These are phyloP conservation scores for Drosophila ercepeae DNA, from an alignment of 1,140 invertebrate species.

Conservation along the genomic window DNA sequence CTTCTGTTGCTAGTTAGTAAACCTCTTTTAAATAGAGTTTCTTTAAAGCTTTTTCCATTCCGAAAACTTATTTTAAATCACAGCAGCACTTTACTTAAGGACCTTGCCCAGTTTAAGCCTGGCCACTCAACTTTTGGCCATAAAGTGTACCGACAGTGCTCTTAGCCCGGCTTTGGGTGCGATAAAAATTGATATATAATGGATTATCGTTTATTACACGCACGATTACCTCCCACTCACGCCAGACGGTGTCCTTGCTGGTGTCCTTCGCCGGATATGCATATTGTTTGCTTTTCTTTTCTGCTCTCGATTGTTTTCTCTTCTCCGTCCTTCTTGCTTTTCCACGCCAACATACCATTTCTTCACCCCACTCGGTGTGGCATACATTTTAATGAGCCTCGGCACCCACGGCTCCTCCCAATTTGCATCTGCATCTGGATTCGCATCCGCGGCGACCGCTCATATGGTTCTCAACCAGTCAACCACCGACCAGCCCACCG, in stretches of 20 bases:
- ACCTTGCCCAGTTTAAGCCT: slow-evolving; percentile 21
- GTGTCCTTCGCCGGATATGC: slow-evolving; percentile 31
- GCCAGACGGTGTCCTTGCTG: slow-evolving; percentile 30
- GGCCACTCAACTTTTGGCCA: slow-evolving; percentile 32
- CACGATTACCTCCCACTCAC: slow-evolving; percentile 37
- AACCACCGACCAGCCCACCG: slow-evolving; percentile 9
- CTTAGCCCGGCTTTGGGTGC: slow-evolving; percentile 47
- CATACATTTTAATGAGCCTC: slow-evolving; percentile 59
- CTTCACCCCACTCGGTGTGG: slow-evolving; percentile 15
- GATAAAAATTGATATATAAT: slow-evolving; percentile 63
- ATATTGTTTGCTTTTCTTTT: slow-evolving; percentile 42
- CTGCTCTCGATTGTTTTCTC: slow-evolving; percentile 3
- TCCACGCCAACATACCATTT: not conserved
- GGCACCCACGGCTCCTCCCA: slow-evolving; percentile 36
- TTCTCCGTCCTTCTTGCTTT: not conserved
- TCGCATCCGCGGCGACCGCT: slow-evolving; percentile 13
- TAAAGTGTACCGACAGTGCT: slow-evolving; percentile 30
- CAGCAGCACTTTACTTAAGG: slow-evolving; percentile 14
- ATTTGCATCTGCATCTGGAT: slow-evolving; percentile 66
- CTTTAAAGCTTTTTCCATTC: no score
- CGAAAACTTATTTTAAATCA: not conserved
- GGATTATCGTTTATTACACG: slow-evolving; percentile 61
- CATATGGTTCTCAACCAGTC: slow-evolving; percentile 27
- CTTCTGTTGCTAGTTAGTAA: not conserved
- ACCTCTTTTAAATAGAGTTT: not conserved